phyloP scores from a whole-genome alignment of 1,140 invertebrate species.

The Drosophila rhopaloa region DNA sequence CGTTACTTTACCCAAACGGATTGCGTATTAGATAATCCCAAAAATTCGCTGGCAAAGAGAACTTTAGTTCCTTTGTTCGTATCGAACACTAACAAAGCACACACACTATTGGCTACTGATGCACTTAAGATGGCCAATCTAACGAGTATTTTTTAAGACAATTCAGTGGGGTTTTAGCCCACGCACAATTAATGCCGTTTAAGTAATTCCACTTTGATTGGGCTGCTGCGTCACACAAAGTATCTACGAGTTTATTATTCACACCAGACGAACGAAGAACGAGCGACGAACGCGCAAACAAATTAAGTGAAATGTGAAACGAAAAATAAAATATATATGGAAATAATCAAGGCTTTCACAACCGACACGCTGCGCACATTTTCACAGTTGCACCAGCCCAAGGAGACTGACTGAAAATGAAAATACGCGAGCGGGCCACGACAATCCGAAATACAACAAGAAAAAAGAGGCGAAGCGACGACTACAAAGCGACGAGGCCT shows the following conservation, averaged over 20 bases:
- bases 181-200: slow-evolving; percentile 54
- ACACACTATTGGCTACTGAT: slow-evolving; percentile 14
- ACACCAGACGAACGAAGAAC: slow-evolving; percentile 18
- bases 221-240: slow-evolving; percentile 26
- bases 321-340: slow-evolving; percentile 47
- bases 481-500: slow-evolving; percentile 57
- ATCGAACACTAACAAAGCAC: slow-evolving; percentile 23
- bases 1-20: slow-evolving; percentile 34
- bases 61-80: slow-evolving; percentile 44
- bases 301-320: slow-evolving; percentile 53
- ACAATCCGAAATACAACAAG: slow-evolving; percentile 14
- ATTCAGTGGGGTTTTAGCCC: slow-evolving; percentile 39
- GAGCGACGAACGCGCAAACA: slow-evolving; percentile 36
- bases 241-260: slow-evolving; percentile 21
- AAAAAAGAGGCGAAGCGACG: slow-evolving; percentile 30
- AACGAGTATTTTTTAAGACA: slow-evolving; percentile 43
- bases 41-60: slow-evolving; percentile 30
- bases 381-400: slow-evolving; percentile 81
- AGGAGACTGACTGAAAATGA: slow-evolving; percentile 75
- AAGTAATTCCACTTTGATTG: slow-evolving; percentile 35
- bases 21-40: slow-evolving; percentile 52
- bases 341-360: slow-evolving; percentile 53
- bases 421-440: slow-evolving; percentile 57
- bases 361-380: slow-evolving; percentile 71
- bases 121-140: slow-evolving; percentile 52